phyloP scores from a whole-genome alignment of 1,140 invertebrate genomes.

The Holotrichia oblita region DNA sequence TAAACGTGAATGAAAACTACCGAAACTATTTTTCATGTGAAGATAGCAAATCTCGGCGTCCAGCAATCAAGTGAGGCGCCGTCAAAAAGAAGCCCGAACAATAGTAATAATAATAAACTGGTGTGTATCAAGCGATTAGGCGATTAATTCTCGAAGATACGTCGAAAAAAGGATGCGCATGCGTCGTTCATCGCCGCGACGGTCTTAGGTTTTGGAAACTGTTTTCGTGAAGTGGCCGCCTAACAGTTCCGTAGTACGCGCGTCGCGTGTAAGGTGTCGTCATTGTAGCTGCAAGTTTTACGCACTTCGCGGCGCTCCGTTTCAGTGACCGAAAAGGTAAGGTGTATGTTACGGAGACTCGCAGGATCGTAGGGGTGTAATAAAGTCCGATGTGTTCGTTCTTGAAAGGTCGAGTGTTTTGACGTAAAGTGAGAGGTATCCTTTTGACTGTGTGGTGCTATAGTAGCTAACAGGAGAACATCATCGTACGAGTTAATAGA shows the following conservation, averaged over 20 bases:
- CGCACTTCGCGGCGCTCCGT: conserved; percentile 1
- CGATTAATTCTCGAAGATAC: conserved; percentile 18
- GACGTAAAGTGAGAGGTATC: conserved; percentile 2
- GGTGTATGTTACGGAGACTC: background rate
- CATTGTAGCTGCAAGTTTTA: background rate
- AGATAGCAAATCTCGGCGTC: background rate
- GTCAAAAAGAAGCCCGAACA: conserved; percentile 19
- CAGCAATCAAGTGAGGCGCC: conserved; percentile 14
- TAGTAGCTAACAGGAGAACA: conserved; percentile 15
- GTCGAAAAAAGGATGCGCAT: background rate
- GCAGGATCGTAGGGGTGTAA: background rate
- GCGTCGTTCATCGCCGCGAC: background rate
- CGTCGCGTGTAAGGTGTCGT: conserved; percentile 23
- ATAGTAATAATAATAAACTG: conserved; percentile 28
- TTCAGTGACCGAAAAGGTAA: background rate
- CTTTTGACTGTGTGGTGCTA: background rate
- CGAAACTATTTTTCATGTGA: background rate
- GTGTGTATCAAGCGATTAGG: conserved; percentile 30
- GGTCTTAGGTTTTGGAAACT: conserved; percentile 21
- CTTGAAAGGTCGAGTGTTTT: conserved; percentile 19
- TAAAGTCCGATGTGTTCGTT: background rate
- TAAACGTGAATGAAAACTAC: too few relatives aligned
- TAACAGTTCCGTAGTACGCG: conserved; percentile 29
- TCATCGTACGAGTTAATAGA: conserved; percentile 3
- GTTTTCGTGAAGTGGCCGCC: conserved; percentile 17